Evolutionary conservation across 35 echinoderm and acorn worm genomes (phyloP).

Genomic region (Ophioderma brevispina): DNA sequence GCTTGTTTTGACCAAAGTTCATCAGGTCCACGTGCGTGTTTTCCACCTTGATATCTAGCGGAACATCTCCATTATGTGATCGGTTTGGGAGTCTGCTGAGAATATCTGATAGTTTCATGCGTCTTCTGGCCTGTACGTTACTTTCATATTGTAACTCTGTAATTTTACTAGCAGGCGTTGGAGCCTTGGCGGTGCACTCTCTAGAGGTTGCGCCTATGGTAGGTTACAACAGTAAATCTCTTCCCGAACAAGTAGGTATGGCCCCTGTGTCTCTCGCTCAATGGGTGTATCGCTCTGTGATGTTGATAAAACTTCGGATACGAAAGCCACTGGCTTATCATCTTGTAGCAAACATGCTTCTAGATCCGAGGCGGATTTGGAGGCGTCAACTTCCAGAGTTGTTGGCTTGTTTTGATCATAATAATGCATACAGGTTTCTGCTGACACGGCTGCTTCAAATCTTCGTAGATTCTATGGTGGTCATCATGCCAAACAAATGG

Average conservation of each 20-base stretch:
- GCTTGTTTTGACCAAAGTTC: neutral
- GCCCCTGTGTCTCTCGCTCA: neutral
- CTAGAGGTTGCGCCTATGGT: constrained; percentile 55
- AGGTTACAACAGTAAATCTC: too few species aligned
- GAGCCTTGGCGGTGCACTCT: constrained; percentile 39
- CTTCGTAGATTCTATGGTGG: neutral
- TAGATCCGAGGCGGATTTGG: constrained; percentile 29
- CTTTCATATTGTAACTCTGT: constrained; percentile 45
- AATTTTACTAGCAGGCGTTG: constrained; percentile 57
- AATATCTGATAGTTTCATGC: constrained; percentile 55
- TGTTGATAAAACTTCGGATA: constrained; percentile 35
- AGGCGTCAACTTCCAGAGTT: constrained; percentile 61
- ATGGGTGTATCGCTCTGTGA: neutral
- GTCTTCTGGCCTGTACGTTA: constrained; percentile 47
- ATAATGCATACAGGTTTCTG: constrained; percentile 45
- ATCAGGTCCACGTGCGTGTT: neutral
- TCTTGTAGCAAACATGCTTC: constrained; percentile 61
- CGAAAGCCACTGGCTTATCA: constrained; percentile 62
- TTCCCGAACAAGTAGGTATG: constrained; percentile 52
- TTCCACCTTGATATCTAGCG: neutral
- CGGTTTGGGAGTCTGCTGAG: constrained; percentile 32
- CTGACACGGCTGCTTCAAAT: constrained; percentile 31
- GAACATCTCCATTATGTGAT: neutral
- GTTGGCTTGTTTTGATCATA: constrained; percentile 31
- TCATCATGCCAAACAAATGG: constrained; percentile 47